Base-by-base conservation (phyloP, 2,888 invertebrate species). In the Yponomeuta sedellus region DNA sequence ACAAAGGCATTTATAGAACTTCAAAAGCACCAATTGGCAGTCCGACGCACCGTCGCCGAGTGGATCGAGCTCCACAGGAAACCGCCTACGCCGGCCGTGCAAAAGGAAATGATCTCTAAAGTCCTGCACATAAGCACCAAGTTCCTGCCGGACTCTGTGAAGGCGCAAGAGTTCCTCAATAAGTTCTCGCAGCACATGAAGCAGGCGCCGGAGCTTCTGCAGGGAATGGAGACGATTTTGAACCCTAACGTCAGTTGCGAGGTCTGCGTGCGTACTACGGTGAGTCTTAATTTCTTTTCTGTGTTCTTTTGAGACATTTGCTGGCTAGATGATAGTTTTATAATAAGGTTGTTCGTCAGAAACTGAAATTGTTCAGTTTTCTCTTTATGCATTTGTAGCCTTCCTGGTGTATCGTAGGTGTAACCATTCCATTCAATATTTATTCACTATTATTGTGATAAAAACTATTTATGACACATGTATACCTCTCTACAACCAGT, bases 181-280 rank as follows among this genome's bases (percentile, higher is more conserved):
- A 96, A 96, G 79, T 97, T 97, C 80, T 96, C 96, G 66, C 86
- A 88, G 61, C 95, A 97, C 80, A 93, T 97, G 92, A 93, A 94
- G 68, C 94, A 94, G 73, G 96, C 97, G 76, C 83, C 92, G 0
- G 88, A 92, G 62, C 77, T 96, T 68, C 82, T 98, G 72, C 86
- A 86, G 72, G 95, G 96, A 64, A 96, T 99, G 94, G 97, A 97
- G 83, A 95, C 94, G 1, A 96, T 98, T 67, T 93, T 98, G 34
- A 95, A 95, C 72, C 96, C 97, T 0, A 97, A 96, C 76, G 97
- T 97, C n/a, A 96, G 96, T 69, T 98, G 98, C 77, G 97, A 97
- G 79, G 97, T 97, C 72, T 98, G 98, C 77, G 97, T 97, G n/a
- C 96, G 97, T 72, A 96, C 96, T 57, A 97, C 97, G 79, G 93